Evolutionary conservation across 64 coral and sea anemone genomes (phyloP).

Genomic region (Hydrozoanthus tunicans): DNA sequence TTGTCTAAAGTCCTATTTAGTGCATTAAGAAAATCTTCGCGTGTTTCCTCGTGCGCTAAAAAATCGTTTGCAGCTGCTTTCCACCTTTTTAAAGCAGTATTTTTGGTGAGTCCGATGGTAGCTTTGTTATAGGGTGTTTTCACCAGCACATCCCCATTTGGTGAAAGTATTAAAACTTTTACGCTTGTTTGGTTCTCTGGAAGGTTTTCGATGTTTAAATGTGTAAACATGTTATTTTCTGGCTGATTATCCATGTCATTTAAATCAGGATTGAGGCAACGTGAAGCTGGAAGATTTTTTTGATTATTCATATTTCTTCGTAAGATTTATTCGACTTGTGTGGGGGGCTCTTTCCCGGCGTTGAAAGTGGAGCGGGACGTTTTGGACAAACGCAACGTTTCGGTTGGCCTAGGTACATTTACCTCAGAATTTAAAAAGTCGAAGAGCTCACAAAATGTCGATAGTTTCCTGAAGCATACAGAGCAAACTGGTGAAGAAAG

Average conservation of each 20-base stretch:
- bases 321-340: neutral
- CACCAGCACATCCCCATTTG: slow-evolving; percentile 25
- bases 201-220: slow-evolving; percentile 11
- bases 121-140: slow-evolving; percentile 42
- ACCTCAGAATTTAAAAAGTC: neutral
- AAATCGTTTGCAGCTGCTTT: slow-evolving; percentile 36
- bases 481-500: neutral
- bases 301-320: neutral
- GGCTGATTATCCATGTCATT: neutral
- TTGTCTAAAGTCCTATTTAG: slow-evolving; percentile 10
- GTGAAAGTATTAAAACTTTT: slow-evolving; percentile 49
- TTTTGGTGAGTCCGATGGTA: slow-evolving; percentile 30
- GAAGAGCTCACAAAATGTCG: slow-evolving; percentile 3
- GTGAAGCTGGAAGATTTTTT: neutral
- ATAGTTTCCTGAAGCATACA: neutral
- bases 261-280: neutral
- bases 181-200: slow-evolving; percentile 31
- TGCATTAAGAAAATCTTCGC: slow-evolving; percentile 30
- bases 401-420: neutral
- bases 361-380: slow-evolving; percentile 19
- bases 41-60: neutral
- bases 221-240: slow-evolving; percentile 9
- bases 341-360: neutral
- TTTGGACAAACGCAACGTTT: neutral
- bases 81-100: slow-evolving; percentile 7